Evolutionary conservation across 2,888 invertebrate species (phyloP).

Genomic region (Blastobasis adustella): DNA sequence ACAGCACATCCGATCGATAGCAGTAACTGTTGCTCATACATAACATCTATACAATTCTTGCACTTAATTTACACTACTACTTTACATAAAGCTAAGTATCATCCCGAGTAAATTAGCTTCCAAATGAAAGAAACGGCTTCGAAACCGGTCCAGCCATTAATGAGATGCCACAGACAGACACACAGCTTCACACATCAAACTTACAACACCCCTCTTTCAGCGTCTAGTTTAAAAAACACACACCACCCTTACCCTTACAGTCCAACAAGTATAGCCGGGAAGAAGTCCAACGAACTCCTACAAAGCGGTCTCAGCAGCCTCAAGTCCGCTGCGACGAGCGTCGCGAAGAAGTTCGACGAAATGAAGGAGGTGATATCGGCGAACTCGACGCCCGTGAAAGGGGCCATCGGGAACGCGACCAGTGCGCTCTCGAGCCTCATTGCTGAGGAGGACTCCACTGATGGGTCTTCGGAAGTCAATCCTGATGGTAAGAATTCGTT

Average conservation of each 20-base stretch:
- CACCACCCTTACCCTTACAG: conserved; percentile 63
- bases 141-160: too few relatives aligned
- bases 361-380: conserved; percentile 93
- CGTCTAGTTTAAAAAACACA: too few relatives aligned
- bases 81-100: too few relatives aligned
- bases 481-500: conserved; percentile 54
- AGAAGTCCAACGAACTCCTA: conserved; percentile 90
- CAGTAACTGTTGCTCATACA: too few relatives aligned
- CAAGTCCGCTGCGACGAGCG: conserved; percentile 88
- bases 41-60: too few relatives aligned
- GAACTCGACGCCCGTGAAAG: conserved; percentile 89
- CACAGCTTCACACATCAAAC: too few relatives aligned
- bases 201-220: too few relatives aligned
- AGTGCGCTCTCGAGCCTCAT: conserved; percentile 55
- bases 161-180: too few relatives aligned
- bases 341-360: conserved; percentile 92
- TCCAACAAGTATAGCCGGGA: conserved; percentile 87
- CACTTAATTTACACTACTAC: too few relatives aligned
- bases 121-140: too few relatives aligned
- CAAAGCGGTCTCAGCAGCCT: conserved; percentile 91
- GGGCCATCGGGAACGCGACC: conserved; percentile 65
- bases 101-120: too few relatives aligned
- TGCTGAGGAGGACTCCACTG: conserved; percentile 57
- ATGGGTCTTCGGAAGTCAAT: conserved; percentile 62
- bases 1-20: too few relatives aligned